These are phyloP conservation scores for Lypha dubia DNA, from an alignment of 2,888 invertebrate genomes.

Conservation along the genomic window DNA sequence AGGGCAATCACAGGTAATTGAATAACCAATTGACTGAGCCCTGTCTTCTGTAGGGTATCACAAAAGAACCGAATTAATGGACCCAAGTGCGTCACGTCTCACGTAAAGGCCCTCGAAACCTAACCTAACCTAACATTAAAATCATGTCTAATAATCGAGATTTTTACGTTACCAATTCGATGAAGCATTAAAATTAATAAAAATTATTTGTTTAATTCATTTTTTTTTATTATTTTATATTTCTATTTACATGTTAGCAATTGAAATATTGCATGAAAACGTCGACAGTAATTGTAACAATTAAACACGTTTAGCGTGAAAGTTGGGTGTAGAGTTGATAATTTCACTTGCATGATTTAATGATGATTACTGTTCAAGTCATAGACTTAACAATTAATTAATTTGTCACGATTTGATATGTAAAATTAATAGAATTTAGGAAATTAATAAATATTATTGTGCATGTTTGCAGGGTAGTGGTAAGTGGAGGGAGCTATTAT, in stretches of 20 bases:
- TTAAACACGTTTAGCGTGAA: constrained; percentile 63
- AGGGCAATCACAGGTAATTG: too few species aligned
- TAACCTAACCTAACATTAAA: too few species aligned
- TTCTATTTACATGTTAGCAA: constrained; percentile 1
- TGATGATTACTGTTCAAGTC: constrained; percentile 28
- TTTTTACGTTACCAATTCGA: too few species aligned
- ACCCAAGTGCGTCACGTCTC: too few species aligned
- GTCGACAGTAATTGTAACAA: constrained; percentile 53
- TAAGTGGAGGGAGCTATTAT: background rate
- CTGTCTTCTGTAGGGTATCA: too few species aligned
- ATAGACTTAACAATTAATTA: constrained; percentile 26
- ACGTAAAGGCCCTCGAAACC: too few species aligned
- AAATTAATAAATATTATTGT: constrained; percentile 1
- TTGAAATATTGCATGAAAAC: constrained; percentile 32
- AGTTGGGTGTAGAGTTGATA: constrained; percentile 61
- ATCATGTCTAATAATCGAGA: too few species aligned
- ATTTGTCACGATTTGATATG: constrained; percentile 30
- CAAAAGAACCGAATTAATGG: too few species aligned
- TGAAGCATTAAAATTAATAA: too few species aligned
- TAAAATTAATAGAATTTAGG: background rate
- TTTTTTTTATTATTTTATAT: background rate
- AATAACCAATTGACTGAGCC: too few species aligned
- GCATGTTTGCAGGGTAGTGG: background rate
- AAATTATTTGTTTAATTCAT: too few species aligned
- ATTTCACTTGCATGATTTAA: constrained; percentile 47